phyloP scores from a whole-genome alignment of 2,797 vertebrate genomes.

The Borostomias antarcticus region DNA sequence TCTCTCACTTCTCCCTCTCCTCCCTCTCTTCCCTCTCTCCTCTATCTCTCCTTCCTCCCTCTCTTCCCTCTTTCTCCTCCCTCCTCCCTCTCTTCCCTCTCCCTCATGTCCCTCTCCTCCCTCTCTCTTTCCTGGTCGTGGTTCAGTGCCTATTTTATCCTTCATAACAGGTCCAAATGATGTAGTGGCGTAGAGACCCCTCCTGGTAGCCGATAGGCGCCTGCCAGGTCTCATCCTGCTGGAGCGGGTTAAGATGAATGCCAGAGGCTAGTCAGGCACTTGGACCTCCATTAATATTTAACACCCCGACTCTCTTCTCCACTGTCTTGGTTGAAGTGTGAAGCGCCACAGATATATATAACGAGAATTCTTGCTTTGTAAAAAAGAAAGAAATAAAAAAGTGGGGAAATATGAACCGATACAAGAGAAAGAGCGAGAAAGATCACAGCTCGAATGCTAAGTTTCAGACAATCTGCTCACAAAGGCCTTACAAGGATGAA shows the following conservation, averaged over 20 bases:
- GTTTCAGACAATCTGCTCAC: slow-evolving; percentile 28
- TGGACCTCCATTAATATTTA: slow-evolving; percentile 74
- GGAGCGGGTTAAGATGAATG: slow-evolving; percentile 72
- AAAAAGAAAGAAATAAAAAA: too few species aligned
- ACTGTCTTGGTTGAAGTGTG: slow-evolving; percentile 56
- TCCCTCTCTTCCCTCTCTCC: slow-evolving; percentile 29
- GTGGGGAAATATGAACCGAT: slow-evolving; percentile 53
- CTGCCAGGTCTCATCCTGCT: slow-evolving; percentile 65
- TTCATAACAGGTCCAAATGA: slow-evolving; percentile 71
- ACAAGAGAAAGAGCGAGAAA: slow-evolving; percentile 30
- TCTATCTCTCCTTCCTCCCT: slow-evolving; percentile 27
- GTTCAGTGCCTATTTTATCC: slow-evolving; percentile 70
- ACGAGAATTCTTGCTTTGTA: slow-evolving; percentile 65
- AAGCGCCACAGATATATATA: slow-evolving; percentile 67
- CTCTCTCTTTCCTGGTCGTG: slow-evolving; percentile 58
- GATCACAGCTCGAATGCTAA: slow-evolving; percentile 49
- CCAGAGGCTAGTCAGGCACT: slow-evolving; percentile 65
- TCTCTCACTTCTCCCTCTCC: slow-evolving; percentile 14
- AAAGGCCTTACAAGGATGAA: neutral
- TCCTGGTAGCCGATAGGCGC: slow-evolving; percentile 55
- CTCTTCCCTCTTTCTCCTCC: neutral
- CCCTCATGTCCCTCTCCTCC: neutral
- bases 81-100: neutral
- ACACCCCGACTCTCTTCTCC: slow-evolving; percentile 68
- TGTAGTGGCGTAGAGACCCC: slow-evolving; percentile 66